Percentiles rank a stretch among this genome's conserved stretches.
phyloP scores from a whole-genome alignment of 2,888 invertebrate genomes.

The Eupithecia vulgata region DNA sequence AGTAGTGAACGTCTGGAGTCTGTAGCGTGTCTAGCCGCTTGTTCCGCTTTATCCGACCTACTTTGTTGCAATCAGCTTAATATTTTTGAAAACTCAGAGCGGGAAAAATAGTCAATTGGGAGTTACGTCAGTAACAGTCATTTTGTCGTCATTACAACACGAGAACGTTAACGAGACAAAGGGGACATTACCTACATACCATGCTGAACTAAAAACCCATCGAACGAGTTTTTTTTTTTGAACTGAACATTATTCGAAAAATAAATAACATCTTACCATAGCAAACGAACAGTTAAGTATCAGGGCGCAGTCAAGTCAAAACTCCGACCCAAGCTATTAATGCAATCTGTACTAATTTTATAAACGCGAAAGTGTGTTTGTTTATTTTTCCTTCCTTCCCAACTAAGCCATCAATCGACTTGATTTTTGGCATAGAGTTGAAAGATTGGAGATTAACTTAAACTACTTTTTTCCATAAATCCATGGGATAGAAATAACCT shows the following conservation, averaged over 20 bases:
- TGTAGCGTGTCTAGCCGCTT: constrained; percentile 42
- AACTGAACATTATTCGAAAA: background rate
- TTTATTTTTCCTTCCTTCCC: too few species aligned
- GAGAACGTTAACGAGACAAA: background rate
- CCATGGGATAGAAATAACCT: too few species aligned
- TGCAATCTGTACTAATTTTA: too few species aligned
- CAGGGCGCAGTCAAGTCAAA: background rate
- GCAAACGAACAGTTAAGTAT: background rate
- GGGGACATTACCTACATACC: background rate
- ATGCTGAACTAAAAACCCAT: background rate
- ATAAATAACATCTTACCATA: background rate
- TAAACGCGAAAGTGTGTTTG: too few species aligned
- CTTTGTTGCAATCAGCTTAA: background rate
- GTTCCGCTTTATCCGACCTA: constrained; percentile 16
- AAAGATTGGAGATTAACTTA: too few species aligned
- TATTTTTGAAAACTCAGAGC: background rate
- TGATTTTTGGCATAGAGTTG: too few species aligned
- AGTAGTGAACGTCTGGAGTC: constrained; percentile 40
- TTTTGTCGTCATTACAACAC: background rate
- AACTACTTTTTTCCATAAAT: too few species aligned
- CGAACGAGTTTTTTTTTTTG: background rate
- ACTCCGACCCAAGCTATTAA: background rate
- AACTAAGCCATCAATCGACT: too few species aligned
- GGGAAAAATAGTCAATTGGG: background rate
- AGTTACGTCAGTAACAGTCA: background rate